Evolutionary conservation across 2,113 vertebrate genomes (phyloP), one percentile per base, ranked within the genome.

Genomic region (Pardalotus punctatus): DNA sequence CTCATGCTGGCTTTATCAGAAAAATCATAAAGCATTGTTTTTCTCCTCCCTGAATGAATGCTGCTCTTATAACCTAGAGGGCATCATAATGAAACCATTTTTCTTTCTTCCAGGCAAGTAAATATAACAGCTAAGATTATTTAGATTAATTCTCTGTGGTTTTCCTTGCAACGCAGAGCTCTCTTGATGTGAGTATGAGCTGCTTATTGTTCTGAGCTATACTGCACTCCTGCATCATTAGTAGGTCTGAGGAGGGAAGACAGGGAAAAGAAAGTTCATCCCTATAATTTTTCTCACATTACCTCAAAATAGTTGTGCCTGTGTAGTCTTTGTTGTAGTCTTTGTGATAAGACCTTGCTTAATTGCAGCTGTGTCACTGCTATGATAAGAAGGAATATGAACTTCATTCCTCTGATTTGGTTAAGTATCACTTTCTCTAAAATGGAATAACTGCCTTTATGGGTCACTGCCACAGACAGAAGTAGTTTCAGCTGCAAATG

Each of bases 1-100:
- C 57, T 84, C 86, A 69, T 57, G 69, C 81, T 93, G 86, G 8
- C 57, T 93, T 95, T 87, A 76, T 85, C 78, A 82, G 51, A 76
- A 85, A 94, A 96, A 95, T 96, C 92, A 95, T 53, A 92, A 38
- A 33, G 31, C 56, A 83, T 92, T 94, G 38, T 93, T 97, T 91
- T 47, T 88, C 24, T 81, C 67, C 66, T 70, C n/a, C 38, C 23
- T 70, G 35, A 47, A 51, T 64, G 60, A 88, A 70, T 67, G 35
- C 47, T 77, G 67, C 33, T 88, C 56, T 92, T 90, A 82, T 23
- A 88, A 81, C 90, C 82, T 60, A 71, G 51, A 90, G 51, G 43
- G 28, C 60, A 93, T 48, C 31, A 51, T 69, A 92, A 88, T 71
- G 51, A 92, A 92, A 56, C 12, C 28, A 61, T 64, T 93, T 94